Conservation (phyloP, 1,140 invertebrate genomes). For the Ylistrum balloti region DNA sequence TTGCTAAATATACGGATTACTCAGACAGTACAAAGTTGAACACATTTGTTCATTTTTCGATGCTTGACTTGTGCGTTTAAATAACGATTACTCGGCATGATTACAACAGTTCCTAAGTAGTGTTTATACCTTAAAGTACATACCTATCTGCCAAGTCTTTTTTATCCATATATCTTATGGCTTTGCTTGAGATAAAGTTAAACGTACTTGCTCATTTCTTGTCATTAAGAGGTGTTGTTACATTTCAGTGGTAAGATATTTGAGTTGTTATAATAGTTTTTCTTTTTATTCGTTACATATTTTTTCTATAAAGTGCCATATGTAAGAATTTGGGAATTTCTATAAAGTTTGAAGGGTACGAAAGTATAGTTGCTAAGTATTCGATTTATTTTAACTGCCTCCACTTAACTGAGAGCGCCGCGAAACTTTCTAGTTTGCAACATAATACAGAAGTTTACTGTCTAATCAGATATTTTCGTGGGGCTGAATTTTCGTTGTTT, state of each 20-base stretch:
- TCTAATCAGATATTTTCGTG: no score
- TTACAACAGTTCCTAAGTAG: not conserved
- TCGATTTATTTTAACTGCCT: no score
- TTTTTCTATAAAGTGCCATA: no score
- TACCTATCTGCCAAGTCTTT: not conserved
- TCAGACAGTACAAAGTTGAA: not conserved
- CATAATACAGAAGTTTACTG: no score
- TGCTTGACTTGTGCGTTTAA: not conserved
- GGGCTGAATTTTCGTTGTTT: no score
- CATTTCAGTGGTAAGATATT: not conserved
- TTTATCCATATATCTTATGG: not conserved
- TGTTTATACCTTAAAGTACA: not conserved
- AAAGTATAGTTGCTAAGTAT: no score
- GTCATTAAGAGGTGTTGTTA: not conserved
- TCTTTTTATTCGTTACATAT: no score
- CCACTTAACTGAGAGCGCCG: no score
- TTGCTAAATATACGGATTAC: slow-evolving; percentile 28
- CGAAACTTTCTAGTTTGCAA: no score
- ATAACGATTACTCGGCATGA: slow-evolving; percentile 1
- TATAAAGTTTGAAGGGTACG: no score
- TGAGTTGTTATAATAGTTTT: no score
- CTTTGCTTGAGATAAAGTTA: not conserved
- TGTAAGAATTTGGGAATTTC: no score
- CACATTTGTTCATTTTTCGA: not conserved
- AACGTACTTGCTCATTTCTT: not conserved